phyloP scores from a whole-genome alignment of 2,113 vertebrate genomes.

The Piliocolobus tephrosceles region DNA sequence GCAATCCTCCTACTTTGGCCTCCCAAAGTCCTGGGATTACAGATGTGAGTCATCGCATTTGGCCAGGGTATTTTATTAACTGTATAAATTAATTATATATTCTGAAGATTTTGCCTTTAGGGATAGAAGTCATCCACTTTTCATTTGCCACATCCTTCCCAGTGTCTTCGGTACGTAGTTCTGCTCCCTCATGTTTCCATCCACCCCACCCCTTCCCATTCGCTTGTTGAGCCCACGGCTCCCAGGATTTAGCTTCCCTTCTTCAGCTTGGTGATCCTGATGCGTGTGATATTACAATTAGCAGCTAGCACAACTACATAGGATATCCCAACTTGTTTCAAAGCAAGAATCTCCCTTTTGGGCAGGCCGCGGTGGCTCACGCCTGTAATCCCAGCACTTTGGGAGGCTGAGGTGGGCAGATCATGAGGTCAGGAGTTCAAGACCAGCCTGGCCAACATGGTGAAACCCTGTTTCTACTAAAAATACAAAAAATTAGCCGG shows the following conservation, averaged over 20 bases:
- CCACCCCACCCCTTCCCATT: background rate
- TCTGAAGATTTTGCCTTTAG: background rate
- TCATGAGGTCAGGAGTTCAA: too few relatives aligned
- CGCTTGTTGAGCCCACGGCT: background rate
- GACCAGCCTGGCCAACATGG: too few relatives aligned
- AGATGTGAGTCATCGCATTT: too few relatives aligned
- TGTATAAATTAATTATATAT: background rate
- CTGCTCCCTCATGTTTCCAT: background rate
- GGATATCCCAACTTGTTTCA: background rate
- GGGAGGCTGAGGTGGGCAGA: too few relatives aligned
- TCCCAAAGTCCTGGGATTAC: too few relatives aligned
- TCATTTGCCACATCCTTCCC: background rate
- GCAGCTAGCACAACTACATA: background rate
- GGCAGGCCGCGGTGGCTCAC: too few relatives aligned
- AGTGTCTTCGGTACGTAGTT: background rate
- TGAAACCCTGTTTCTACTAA: too few relatives aligned
- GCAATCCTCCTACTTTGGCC: too few relatives aligned
- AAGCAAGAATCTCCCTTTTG: background rate
- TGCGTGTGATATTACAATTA: background rate
- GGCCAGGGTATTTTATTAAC: too few relatives aligned
- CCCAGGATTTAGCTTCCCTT: background rate
- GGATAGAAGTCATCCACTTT: background rate
- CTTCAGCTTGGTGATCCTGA: background rate
- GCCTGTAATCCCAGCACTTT: too few relatives aligned
- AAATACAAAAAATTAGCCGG: too few relatives aligned